These are phyloP conservation scores for Isoperla grammatica DNA, from an alignment of 2,888 invertebrate genomes.

Conservation along the genomic window DNA sequence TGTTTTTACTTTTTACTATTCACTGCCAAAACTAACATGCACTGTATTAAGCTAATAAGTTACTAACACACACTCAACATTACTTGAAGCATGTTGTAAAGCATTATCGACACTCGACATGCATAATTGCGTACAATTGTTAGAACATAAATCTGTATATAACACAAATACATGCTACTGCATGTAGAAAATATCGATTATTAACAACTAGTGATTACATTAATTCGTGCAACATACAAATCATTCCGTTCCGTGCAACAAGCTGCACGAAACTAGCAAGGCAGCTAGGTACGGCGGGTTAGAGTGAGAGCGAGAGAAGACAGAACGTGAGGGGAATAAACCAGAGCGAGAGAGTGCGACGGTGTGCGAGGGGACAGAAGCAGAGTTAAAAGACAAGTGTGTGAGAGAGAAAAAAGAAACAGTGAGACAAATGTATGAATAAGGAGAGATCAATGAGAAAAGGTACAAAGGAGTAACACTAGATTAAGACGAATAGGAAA, in stretches of 20 bases:
- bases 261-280: background rate
- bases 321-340: conserved; percentile 1
- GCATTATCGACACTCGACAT: too few relatives aligned
- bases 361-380: background rate
- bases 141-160: too few relatives aligned
- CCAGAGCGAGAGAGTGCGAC: background rate
- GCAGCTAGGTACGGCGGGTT: background rate
- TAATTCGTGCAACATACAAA: background rate
- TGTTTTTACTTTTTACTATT: too few relatives aligned
- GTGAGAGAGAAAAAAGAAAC: conserved; percentile 2
- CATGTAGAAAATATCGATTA: background rate
- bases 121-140: too few relatives aligned
- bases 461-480: background rate
- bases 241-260: background rate
- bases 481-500: background rate
- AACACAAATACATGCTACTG: background rate
- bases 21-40: too few relatives aligned
- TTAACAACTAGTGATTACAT: background rate
- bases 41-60: too few relatives aligned
- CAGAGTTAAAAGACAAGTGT: background rate
- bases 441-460: background rate
- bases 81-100: too few relatives aligned
- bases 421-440: background rate
- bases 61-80: too few relatives aligned
- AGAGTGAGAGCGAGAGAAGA: conserved; percentile 2